Base-by-base conservation (phyloP, 2,113 vertebrate genomes). In the Aegypius monachus region DNA sequence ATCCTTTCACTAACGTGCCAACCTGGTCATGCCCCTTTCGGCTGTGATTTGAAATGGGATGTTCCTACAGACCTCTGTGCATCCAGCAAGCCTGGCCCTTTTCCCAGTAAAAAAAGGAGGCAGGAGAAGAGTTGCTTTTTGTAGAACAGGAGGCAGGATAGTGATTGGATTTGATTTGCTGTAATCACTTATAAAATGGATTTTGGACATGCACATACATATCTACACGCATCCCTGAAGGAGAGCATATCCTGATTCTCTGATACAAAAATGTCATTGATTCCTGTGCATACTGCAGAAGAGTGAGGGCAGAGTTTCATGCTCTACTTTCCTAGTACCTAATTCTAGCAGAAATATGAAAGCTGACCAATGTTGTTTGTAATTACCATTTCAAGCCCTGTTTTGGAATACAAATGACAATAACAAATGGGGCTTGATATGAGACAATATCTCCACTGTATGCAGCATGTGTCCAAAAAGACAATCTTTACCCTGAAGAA, bases 361-460 rank as follows among this genome's bases (percentile, higher is more conserved):
- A 89, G 65, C 83, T 89, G 68, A 81, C 63, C 52, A 52, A 22
- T 9, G 2, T 38, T 90, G n/a, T 83, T 77, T 55, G 29, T 58
- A 84, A 81, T 94, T 81, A 82, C 34, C 32, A 77, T 94, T 93
- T 95, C 82, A 88, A 84, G 42, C 8, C 43, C 45, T 59, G 45
- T 71, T 96, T 89, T 95, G 80, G 77, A 95, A 89, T 74, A 84
- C 26, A 81, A 78, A 90, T 83, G 34, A 17, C 29, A 50, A 31
- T 91, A 93, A 95, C 94, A 96, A 86, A 88, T 95, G 93, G 83
- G 18, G 18, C 43, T 91, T 58, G 32, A 48, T 90, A 23, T 59
- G 61, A 83, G n/a, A 38, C 38, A 78, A 72, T 66, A 73, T 42
- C 55, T 91, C 22, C 23, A 26, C 71, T 79, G 13, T 47, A 65